phyloP scores from a whole-genome alignment of 2,888 invertebrate genomes.

The Lithophane socia region DNA sequence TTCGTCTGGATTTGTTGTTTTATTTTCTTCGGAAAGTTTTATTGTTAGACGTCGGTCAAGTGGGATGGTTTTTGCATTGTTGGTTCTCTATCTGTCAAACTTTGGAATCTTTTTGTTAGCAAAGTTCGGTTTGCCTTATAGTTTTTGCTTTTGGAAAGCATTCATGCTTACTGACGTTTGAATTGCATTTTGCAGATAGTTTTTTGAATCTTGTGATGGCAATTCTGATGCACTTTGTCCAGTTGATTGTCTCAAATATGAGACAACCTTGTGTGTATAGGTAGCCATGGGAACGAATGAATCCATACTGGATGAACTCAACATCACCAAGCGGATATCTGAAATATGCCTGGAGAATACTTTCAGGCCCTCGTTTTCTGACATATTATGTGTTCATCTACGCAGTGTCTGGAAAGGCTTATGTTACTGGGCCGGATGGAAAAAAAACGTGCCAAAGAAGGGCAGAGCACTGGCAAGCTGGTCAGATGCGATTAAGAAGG shows the following conservation, averaged over 20 bases:
- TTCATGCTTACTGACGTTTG: not conserved
- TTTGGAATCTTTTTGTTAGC: not conserved
- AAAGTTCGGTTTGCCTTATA: not conserved
- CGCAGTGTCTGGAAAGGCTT: too few relatives aligned
- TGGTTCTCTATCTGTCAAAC: constrained; percentile 32
- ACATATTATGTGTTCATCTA: too few relatives aligned
- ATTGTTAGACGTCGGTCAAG: constrained; percentile 34
- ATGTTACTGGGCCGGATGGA: too few relatives aligned
- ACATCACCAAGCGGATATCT: too few relatives aligned
- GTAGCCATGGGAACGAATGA: too few relatives aligned
- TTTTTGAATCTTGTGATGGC: not conserved
- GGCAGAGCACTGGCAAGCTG: too few relatives aligned
- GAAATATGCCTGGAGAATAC: too few relatives aligned
- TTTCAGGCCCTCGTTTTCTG: too few relatives aligned
- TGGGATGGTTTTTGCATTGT: constrained; percentile 15
- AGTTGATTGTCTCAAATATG: not conserved
- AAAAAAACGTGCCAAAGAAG: too few relatives aligned
- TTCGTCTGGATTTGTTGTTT: constrained; percentile 46
- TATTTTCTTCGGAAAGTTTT: constrained; percentile 46
- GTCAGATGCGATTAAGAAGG: too few relatives aligned
- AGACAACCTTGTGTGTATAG: too few relatives aligned
- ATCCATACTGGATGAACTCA: too few relatives aligned
- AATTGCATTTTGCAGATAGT: not conserved
- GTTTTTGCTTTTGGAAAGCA: constrained; percentile 1
- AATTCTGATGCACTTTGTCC: not conserved